Conservation (phyloP, 1,140 invertebrate species). For the Lasioglossum baleicum region DNA sequence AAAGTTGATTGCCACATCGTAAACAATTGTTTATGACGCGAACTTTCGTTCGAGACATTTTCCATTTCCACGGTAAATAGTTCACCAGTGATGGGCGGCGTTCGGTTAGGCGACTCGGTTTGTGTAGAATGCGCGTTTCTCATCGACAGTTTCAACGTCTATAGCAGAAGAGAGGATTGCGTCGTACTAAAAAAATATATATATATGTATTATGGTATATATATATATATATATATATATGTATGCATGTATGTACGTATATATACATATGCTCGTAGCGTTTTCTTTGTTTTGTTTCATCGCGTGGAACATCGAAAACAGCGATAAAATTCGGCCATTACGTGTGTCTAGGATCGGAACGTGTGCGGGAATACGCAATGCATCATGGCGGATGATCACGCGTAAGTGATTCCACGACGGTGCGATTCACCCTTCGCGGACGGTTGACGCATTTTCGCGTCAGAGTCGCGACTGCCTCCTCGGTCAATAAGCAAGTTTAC, state of each 20-base stretch:
- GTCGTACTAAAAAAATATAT: conserved; percentile 50
- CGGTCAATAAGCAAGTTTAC: neutral
- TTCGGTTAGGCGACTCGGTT: no score
- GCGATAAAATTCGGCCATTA: conserved; percentile 9
- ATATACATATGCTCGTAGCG: conserved; percentile 12
- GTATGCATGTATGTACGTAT: conserved; percentile 22
- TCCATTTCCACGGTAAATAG: no score
- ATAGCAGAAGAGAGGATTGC: conserved; percentile 40
- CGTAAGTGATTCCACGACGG: neutral
- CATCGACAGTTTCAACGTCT: conserved; percentile 13
- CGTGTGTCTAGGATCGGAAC: neutral
- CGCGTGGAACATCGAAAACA: conserved; percentile 31
- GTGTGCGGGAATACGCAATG: neutral
- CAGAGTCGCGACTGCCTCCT: conserved; percentile 7
- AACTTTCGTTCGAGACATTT: no score
- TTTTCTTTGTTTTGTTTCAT: conserved; percentile 6
- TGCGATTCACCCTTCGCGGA: neutral
- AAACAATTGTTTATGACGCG: no score
- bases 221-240: conserved; percentile 2
- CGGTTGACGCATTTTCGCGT: neutral
- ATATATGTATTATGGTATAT: neutral
- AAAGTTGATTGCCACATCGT: no score
- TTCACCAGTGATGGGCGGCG: neutral
- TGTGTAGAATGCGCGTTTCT: no score
- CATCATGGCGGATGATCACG: neutral